Evolutionary conservation across 2,113 vertebrate genomes (phyloP), one percentile per base, ranked within the genome.

Genomic region (Psilopsiagon aurifrons): DNA sequence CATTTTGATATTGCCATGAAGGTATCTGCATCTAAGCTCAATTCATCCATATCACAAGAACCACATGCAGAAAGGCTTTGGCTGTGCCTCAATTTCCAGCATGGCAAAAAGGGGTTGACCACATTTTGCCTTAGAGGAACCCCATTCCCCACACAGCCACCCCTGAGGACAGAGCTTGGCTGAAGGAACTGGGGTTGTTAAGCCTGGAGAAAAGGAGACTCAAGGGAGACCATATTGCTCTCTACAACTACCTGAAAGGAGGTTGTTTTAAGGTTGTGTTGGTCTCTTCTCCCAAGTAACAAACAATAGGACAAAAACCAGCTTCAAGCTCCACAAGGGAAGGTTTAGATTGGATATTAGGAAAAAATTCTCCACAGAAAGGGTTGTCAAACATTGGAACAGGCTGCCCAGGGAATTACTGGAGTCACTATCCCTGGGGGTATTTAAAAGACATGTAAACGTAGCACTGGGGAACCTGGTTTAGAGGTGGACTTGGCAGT

Each of bases 21-120:
- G 33, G 27, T 41, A 87, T 67, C 78, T 77, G 75, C 73, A 79
- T 69, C 70, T 84, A 83, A 87, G 35, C 33, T 69, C 46, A 69
- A 39, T 9, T 69, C 28, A 62, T 28, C 25, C 10, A 9, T 41
- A 79, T 18, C 43, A 41, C 54, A 51, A 79, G 49, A 69, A 64
- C 12, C 11, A 37, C 1, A 0, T 8, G 37, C 24, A 64, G 62
- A 80, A 80, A 79, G 14, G 22, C 25, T 83, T 67, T 1, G 2
- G 8, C 28, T 74, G 11, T 63, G 41, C 14, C 33, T 67, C 23
- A 23, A 41, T 31, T 62, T 55, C 27, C 41, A 43, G 7, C 20
- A 17, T 11, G 29, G 46, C 17, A 81, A 37, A 66, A 85, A 66
- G n/a, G 29, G 27, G 13, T 33, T 12, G 29, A 28, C n/a, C 25